Base-by-base conservation (phyloP, 30 jellyfish, hydroid and myxozoan species). In the Cassiopea xamachana region DNA sequence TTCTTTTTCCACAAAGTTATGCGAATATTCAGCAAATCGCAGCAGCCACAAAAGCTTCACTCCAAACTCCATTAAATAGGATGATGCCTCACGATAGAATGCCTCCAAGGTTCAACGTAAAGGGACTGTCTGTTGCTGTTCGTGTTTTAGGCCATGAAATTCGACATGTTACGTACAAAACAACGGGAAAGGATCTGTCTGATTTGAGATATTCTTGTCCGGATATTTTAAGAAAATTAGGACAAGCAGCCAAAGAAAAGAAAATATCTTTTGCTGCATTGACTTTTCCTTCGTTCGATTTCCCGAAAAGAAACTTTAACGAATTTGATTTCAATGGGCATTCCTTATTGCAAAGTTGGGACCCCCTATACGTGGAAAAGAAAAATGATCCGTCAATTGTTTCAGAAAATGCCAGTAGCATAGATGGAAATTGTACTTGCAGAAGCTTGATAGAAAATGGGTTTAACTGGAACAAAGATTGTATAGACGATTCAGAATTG, bases 91-190 rank as follows among this genome's bases (percentile, higher is more conserved):
- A 91, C 61, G 98, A 94, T 14, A 94, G 88, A 51, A 60, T 94
- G 92, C 98, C 98, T n/a, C 98, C 98, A 8, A 79, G 98, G 15
- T 90, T 94, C 69, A 84, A 85, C 62, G 80, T 76, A 17, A 90
- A 84, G 68, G 98, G 98, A 43, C 79, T 94, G 77, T 90, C 98
- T 16, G 92, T 90, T 7, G 98, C 98, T 1, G 98, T 96, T 7
- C 89, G 98, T 12, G 94, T 84, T 19, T 82, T 94, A 62, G 98
- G 98, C 48, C 96, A 94, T 74, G 98, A 89, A 83, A 94, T 94
- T 10, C 79, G 98, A 50, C 89, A 90, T 78, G 90, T 94, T 71
- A 94, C 98, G 0, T 92, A 94, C 79, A 77, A 81, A 69, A 94
- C 96, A 3, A 94, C 98, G 6, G 98, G 98, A 48, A 90, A 94